These are phyloP conservation scores for Pseudopipra pipra DNA, from an alignment of 2,113 vertebrate species.

Conservation along the genomic window DNA sequence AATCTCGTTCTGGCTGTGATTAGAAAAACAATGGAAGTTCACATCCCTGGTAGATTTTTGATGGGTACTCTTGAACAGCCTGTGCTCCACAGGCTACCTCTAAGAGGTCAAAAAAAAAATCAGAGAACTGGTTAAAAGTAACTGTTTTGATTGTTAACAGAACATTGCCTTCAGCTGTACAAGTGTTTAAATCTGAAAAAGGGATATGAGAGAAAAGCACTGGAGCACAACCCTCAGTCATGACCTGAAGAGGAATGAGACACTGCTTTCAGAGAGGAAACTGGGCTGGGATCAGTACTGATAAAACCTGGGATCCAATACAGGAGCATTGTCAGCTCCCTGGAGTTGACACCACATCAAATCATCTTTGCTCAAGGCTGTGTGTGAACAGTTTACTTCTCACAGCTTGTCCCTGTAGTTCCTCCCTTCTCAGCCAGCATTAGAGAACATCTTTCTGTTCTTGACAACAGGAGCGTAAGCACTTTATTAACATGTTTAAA, in stretches of 20 bases:
- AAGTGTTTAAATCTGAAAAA: background rate
- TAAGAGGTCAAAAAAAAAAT: background rate
- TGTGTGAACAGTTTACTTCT: background rate
- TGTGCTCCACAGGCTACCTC: background rate
- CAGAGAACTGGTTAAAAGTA: background rate
- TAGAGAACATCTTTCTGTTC: background rate
- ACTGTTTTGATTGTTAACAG: background rate
- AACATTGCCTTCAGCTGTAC: background rate
- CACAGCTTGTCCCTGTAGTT: background rate
- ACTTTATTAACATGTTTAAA: background rate
- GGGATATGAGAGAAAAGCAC: background rate
- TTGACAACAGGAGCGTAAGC: background rate
- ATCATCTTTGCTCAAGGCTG: background rate
- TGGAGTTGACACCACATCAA: background rate
- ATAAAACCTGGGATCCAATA: background rate
- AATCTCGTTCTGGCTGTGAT: background rate
- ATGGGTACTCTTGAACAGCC: background rate
- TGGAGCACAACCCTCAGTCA: background rate
- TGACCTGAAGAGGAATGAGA: background rate
- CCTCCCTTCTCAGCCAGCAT: background rate
- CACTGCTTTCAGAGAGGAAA: background rate
- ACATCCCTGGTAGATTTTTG: background rate
- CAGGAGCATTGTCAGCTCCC: background rate
- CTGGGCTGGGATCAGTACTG: background rate
- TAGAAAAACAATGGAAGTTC: background rate